phyloP scores from a whole-genome alignment of 2,797 vertebrate genomes.

The Cyprinella venusta region DNA sequence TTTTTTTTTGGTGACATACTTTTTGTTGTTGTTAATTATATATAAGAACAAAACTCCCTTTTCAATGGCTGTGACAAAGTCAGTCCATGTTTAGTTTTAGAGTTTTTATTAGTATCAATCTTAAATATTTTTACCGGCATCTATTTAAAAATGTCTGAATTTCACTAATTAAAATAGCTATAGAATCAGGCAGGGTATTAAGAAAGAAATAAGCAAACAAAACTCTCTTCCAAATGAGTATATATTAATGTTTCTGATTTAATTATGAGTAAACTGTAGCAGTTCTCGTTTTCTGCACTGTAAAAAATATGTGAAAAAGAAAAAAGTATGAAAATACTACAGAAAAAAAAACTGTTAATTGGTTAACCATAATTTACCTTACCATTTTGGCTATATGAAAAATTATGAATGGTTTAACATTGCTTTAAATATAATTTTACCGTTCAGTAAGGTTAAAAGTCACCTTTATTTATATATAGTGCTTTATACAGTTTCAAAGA shows the following conservation, averaged over 20 bases:
- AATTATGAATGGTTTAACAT: background rate
- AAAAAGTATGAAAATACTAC: background rate
- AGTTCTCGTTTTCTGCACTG: background rate
- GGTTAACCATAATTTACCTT: background rate
- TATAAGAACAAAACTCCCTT: background rate
- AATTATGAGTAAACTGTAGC: background rate
- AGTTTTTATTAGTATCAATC: background rate
- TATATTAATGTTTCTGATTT: background rate
- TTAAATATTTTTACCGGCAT: background rate
- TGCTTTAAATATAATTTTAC: background rate
- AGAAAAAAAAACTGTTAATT: constrained; percentile 1
- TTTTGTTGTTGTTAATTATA: background rate
- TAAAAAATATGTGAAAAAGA: background rate
- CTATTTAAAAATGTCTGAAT: background rate
- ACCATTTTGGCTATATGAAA: background rate
- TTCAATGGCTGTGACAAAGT: background rate
- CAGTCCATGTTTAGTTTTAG: background rate
- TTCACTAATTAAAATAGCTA: background rate
- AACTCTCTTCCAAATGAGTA: background rate
- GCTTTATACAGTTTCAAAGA: too few species aligned
- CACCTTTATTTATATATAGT: too few species aligned
- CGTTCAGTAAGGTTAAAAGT: background rate
- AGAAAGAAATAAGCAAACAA: background rate
- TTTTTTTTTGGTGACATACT: background rate
- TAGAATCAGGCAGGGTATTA: background rate